These are phyloP conservation scores for Buceros bicornis DNA, from an alignment of 2,797 vertebrate species.

Conservation along the genomic window DNA sequence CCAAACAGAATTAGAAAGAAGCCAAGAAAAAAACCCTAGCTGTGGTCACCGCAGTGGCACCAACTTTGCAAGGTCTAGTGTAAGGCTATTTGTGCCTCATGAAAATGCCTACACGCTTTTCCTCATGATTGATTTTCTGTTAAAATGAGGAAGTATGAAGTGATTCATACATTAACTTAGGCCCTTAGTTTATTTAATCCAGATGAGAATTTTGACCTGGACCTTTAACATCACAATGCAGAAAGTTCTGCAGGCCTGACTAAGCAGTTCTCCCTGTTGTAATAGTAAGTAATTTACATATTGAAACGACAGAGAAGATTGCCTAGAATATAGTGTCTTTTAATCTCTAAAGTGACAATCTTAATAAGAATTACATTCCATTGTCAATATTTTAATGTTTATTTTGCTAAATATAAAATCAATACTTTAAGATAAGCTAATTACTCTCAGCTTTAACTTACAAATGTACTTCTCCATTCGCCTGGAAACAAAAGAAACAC, in stretches of 20 bases:
- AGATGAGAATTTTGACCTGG: background rate
- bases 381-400: slow-evolving; percentile 62
- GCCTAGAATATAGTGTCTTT: background rate
- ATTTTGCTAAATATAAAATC: slow-evolving; percentile 76
- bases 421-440: slow-evolving; percentile 71
- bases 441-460: slow-evolving; percentile 59
- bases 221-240: background rate
- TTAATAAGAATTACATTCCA: slow-evolving; percentile 61
- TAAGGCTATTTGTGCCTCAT: background rate
- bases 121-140: slow-evolving; percentile 37
- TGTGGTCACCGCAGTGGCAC: background rate
- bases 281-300: slow-evolving; percentile 19
- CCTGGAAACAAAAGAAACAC: slow-evolving; percentile 4
- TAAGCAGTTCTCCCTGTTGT: background rate
- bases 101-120: slow-evolving; percentile 9
- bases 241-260: background rate
- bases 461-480: slow-evolving; percentile 16
- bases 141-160: slow-evolving; percentile 21
- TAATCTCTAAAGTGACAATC: slow-evolving; percentile 45
- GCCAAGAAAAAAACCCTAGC: background rate
- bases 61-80: background rate
- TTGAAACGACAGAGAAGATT: background rate
- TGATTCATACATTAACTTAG: background rate
- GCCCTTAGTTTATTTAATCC: slow-evolving; percentile 7
- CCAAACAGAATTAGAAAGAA: background rate